These are phyloP conservation scores for Dicrostonyx torquatus DNA, from an alignment of 2,797 vertebrate genomes.

Conservation along the genomic window DNA sequence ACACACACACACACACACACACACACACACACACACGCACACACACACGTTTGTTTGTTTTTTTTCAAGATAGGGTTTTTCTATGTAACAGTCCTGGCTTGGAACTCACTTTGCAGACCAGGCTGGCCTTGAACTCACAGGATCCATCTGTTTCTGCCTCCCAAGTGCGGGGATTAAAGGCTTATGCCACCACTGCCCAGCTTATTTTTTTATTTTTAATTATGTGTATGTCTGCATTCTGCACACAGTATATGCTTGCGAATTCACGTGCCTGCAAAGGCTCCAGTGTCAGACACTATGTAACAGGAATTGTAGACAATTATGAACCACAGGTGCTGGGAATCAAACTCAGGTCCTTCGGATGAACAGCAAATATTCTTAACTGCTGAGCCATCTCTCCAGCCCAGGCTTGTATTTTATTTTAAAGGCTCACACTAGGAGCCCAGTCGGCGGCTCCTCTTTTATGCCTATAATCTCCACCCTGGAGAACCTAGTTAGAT, in stretches of 20 bases:
- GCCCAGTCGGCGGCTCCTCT: neutral
- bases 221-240: neutral
- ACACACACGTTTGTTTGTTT: neutral
- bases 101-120: neutral
- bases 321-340: neutral
- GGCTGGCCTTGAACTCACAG: neutral
- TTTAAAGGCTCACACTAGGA: neutral
- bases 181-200: neutral
- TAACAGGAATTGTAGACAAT: neutral
- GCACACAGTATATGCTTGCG: neutral
- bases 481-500: constrained; percentile 2
- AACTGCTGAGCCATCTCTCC: neutral
- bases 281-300: too few species aligned
- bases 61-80: neutral
- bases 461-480: neutral
- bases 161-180: neutral
- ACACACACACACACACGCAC: too few species aligned
- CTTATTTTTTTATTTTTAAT: neutral
- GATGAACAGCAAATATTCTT: too few species aligned
- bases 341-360: neutral
- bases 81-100: neutral
- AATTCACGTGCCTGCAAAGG: neutral
- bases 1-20: neutral
- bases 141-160: neutral
- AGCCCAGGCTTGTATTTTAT: neutral